These are phyloP conservation scores for Goniozus legneri DNA, from an alignment of 1,140 invertebrate species.

Conservation along the genomic window DNA sequence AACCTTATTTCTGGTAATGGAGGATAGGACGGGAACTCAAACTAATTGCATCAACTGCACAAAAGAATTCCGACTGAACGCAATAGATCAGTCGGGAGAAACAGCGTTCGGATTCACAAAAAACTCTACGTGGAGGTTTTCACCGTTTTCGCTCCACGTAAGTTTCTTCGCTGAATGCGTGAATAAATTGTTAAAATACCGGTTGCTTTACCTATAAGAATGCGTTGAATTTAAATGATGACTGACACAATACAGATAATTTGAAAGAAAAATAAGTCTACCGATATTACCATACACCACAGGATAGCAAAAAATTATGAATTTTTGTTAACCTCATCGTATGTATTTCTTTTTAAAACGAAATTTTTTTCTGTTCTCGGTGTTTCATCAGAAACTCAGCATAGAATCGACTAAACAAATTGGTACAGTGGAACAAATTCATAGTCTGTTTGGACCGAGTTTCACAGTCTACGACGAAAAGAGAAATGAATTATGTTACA, in stretches of 20 bases:
- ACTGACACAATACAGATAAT: too few relatives aligned
- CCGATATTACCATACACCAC: too few relatives aligned
- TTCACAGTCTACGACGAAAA: constrained; percentile 36
- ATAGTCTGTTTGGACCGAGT: constrained; percentile 25
- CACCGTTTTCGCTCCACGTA: constrained; percentile 28
- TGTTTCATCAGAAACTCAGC: constrained; percentile 25
- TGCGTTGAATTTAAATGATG: too few relatives aligned
- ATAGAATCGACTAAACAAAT: constrained; percentile 27
- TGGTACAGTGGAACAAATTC: constrained; percentile 38
- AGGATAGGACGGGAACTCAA: constrained; percentile 9
- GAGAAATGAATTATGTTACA: constrained; percentile 22
- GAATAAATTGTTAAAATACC: too few relatives aligned
- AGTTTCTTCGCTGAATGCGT: too few relatives aligned
- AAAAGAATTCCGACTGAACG: constrained; percentile 23
- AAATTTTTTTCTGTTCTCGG: too few relatives aligned
- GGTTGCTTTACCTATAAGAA: too few relatives aligned
- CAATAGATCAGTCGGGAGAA: constrained; percentile 32
- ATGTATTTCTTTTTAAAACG: too few relatives aligned
- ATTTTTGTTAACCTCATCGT: too few relatives aligned
- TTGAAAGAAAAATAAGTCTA: too few relatives aligned
- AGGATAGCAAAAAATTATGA: too few relatives aligned
- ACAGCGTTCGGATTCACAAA: constrained; percentile 32
- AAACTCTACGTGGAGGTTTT: constrained; percentile 22
- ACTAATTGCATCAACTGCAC: constrained; percentile 2
- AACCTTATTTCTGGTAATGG: constrained; percentile 36